Evolutionary conservation across 2,888 invertebrate species (phyloP).

Genomic region (Sinohyriopsis cumingii): DNA sequence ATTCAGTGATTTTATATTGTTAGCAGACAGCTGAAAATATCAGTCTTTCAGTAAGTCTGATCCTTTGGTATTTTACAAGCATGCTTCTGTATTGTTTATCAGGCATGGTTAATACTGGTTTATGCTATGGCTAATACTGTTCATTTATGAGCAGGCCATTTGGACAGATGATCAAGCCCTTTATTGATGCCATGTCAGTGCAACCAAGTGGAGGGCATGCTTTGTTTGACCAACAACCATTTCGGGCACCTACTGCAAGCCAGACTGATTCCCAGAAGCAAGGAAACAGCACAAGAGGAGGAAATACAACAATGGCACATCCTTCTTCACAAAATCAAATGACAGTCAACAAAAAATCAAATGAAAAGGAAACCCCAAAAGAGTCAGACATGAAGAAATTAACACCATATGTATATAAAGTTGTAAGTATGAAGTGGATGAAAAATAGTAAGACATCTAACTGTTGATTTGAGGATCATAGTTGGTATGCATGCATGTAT

Average conservation of each 20-base stretch:
- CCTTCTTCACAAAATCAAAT: constrained; percentile 1
- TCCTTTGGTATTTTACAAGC: no score
- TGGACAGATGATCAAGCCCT: constrained; percentile 66
- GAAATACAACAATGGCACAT: constrained; percentile 2
- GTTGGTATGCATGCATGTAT: no score
- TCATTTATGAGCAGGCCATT: constrained; percentile 53
- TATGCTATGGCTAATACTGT: no score
- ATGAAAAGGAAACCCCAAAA: constrained; percentile 5
- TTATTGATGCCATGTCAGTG: constrained; percentile 59
- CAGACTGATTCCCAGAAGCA: background rate
- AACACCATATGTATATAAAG: constrained; percentile 23
- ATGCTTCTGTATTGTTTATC: no score
- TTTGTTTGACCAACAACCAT: constrained; percentile 29
- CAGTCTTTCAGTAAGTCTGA: no score
- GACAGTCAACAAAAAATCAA: background rate
- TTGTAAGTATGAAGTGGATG: constrained; percentile 10
- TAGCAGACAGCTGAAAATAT: no score
- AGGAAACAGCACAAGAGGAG: constrained; percentile 1
- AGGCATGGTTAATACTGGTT: no score
- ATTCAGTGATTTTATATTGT: no score
- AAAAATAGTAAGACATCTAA: no score
- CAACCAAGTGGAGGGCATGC: constrained; percentile 55
- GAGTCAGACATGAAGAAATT: constrained; percentile 7
- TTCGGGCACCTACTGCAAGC: constrained; percentile 1
- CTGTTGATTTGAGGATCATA: no score